Percentiles rank a stretch among this genome's conserved stretches.
Evolutionary conservation across 2,797 vertebrate genomes (phyloP).

Genomic region (Protosalanx chinensis): DNA sequence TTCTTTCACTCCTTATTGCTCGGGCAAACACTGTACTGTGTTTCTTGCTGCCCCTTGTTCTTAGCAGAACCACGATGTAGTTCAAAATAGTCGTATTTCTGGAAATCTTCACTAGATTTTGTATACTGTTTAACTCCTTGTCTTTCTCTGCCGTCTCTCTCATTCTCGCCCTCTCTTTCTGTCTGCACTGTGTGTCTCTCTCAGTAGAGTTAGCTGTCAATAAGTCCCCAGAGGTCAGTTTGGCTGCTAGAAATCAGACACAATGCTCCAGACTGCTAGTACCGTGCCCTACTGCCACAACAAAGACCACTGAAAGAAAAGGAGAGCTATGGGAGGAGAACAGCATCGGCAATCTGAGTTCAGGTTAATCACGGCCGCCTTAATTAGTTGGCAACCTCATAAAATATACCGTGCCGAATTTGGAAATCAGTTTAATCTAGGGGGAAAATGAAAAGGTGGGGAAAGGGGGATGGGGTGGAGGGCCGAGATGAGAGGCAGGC

Average conservation of each 20-base stretch:
- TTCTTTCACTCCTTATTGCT: constrained; percentile 66
- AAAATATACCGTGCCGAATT: constrained; percentile 69
- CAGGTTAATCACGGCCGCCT: constrained; percentile 97
- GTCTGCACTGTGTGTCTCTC: constrained; percentile 80
- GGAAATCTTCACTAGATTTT: constrained; percentile 54
- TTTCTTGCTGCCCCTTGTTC: constrained; percentile 16
- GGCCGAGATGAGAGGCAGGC: constrained; percentile 65
- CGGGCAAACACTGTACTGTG: constrained; percentile 32
- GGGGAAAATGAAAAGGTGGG: constrained; percentile 52
- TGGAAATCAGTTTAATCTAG: constrained; percentile 76
- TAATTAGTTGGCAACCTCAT: constrained; percentile 89
- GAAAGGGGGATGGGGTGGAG: constrained; percentile 53
- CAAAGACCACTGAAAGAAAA: constrained; percentile 70
- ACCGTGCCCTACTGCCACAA: constrained; percentile 93
- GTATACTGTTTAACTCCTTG: constrained; percentile 40
- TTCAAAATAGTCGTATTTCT: constrained; percentile 59
- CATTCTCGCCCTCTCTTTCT: constrained; percentile 77
- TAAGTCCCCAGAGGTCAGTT: constrained; percentile 99
- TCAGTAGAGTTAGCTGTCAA: constrained; percentile 98
- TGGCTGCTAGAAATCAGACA: constrained; percentile 99
- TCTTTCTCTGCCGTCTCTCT: constrained; percentile 41
- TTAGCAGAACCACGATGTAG: constrained; percentile 47
- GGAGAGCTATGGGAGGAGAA: constrained; percentile 71
- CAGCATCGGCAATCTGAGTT: constrained; percentile 82
- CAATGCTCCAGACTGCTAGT: constrained; percentile 95